Evolutionary conservation across 2,797 vertebrate species (phyloP).

Genomic region (Phylloscopus collybita): DNA sequence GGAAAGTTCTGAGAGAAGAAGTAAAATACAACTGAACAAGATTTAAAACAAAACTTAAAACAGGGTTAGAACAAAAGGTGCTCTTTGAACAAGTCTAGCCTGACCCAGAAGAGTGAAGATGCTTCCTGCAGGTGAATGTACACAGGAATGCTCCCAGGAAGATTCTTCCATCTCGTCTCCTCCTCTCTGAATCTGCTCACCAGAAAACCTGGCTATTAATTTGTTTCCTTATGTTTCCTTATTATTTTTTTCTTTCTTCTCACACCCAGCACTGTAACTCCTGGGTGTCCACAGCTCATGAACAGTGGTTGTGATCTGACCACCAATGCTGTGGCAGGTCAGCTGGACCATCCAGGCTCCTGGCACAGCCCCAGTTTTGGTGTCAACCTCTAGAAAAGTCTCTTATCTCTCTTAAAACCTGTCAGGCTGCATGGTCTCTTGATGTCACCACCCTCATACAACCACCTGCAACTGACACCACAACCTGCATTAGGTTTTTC

Average conservation of each 20-base stretch:
- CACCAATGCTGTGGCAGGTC: background rate
- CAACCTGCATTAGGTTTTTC: background rate
- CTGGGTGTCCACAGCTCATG: background rate
- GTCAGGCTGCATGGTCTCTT: background rate
- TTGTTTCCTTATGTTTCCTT: background rate
- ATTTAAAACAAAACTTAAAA: slow-evolving; percentile 47
- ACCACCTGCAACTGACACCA: background rate
- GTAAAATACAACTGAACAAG: background rate
- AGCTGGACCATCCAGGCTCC: background rate
- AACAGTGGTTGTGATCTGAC: background rate
- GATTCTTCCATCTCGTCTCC: background rate
- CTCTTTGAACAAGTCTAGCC: slow-evolving; percentile 30
- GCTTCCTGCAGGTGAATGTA: slow-evolving; percentile 2
- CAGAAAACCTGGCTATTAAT: background rate
- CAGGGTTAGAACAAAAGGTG: slow-evolving; percentile 29
- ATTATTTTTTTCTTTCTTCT: background rate
- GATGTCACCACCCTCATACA: background rate
- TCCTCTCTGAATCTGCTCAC: background rate
- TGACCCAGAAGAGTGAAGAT: background rate
- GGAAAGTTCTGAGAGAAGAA: background rate
- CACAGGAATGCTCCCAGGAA: background rate
- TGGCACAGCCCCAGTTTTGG: background rate
- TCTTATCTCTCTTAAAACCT: background rate
- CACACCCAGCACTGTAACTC: background rate
- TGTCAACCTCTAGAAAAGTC: background rate